phyloP scores from a whole-genome alignment of 2,113 vertebrate genomes.

The Gallinago jamesoni region DNA sequence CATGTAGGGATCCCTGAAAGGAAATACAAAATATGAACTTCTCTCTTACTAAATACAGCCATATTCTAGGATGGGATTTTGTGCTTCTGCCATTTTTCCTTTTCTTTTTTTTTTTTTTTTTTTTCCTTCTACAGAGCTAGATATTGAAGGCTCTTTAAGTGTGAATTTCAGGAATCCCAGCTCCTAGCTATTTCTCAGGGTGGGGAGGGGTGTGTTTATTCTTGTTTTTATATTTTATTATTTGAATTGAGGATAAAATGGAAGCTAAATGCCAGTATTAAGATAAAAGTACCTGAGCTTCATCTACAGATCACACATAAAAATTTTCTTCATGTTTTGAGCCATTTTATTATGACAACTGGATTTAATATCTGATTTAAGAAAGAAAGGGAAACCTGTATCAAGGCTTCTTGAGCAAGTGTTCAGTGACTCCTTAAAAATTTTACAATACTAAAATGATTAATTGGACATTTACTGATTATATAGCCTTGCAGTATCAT shows the following conservation, averaged over 20 bases:
- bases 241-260: neutral
- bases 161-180: neutral
- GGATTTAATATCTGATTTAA: neutral
- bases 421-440: neutral
- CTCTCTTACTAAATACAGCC: neutral
- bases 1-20: neutral
- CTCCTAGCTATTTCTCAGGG: neutral
- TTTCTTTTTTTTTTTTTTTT: neutral
- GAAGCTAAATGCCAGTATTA: neutral
- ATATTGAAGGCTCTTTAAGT: neutral
- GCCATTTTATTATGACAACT: neutral
- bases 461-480: neutral
- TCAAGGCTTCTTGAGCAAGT: neutral
- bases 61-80: neutral
- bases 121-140: neutral
- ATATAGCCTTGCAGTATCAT: neutral
- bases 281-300: neutral
- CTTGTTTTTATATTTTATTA: neutral
- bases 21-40: neutral
- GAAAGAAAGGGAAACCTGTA: neutral
- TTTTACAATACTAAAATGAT: neutral
- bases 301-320: neutral
- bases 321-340: neutral
- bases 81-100: neutral
- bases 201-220: neutral